Evolutionary conservation across 2,113 vertebrate genomes (phyloP).

Genomic region (Ornithorhynchus anatinus): DNA sequence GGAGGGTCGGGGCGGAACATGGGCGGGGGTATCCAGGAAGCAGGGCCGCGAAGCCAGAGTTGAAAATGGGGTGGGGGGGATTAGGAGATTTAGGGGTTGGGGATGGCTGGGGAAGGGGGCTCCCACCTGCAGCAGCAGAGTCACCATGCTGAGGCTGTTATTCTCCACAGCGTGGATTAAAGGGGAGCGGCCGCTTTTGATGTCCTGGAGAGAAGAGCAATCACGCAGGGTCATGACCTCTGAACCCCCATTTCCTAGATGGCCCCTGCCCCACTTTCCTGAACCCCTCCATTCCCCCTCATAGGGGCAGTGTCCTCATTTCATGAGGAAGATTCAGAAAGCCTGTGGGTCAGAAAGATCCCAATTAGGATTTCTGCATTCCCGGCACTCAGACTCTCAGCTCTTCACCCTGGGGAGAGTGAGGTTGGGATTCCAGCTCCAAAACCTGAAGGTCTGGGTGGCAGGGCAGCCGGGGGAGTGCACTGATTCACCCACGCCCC

Average conservation of each 20-base stretch:
- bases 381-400: neutral
- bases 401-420: neutral
- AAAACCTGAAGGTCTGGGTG: neutral
- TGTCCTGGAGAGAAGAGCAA: slow-evolving; percentile 69
- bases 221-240: neutral
- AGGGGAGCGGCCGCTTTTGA: slow-evolving; percentile 87
- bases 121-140: slow-evolving; percentile 83
- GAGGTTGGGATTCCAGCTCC: neutral
- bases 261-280: accelerated
- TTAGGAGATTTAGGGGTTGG: too few species aligned
- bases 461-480: neutral
- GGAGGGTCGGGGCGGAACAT: accelerated
- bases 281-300: accelerated
- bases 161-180: slow-evolving; percentile 87
- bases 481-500: too few species aligned
- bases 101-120: neutral
- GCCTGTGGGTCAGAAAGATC: neutral
- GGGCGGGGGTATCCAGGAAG: neutral
- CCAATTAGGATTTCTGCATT: neutral
- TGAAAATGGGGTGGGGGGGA: neutral
- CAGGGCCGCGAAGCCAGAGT: neutral
- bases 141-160: slow-evolving; percentile 78
- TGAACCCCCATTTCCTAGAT: neutral
- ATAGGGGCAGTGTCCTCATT: too few species aligned
- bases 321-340: neutral